Percentiles rank a stretch among this genome's conserved stretches.
Conservation (phyloP, 37 sponge, comb jelly and placozoan species). For the Ianthella basta region DNA sequence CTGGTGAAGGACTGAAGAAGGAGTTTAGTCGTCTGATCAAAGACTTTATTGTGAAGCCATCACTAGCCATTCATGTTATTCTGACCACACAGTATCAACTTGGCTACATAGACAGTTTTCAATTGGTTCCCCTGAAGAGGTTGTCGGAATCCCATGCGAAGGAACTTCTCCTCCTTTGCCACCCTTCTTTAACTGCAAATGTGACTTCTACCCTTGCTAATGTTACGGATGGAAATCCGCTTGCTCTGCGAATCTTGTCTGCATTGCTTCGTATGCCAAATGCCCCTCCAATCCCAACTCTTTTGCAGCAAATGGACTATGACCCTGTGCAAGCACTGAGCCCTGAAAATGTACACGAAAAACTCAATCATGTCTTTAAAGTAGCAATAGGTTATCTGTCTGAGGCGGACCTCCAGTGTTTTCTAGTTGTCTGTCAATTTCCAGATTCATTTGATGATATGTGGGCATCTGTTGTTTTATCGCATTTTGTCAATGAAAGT, state of each 20-base stretch:
- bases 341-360: background rate
- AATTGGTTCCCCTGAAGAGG: no score
- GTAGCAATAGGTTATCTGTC: background rate
- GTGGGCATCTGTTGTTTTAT: background rate
- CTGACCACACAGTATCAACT: slow-evolving; percentile 6
- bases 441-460: background rate
- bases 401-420: background rate
- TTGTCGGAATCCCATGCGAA: no score
- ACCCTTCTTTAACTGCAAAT: no score
- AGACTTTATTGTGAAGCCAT: background rate
- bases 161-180: no score
- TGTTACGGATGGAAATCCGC: background rate
- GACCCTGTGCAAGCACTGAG: background rate
- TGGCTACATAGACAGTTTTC: background rate
- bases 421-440: background rate
- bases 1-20: background rate
- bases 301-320: background rate
- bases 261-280: background rate
- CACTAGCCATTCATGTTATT: background rate
- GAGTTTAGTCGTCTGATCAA: background rate
- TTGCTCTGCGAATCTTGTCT: slow-evolving; percentile 5
- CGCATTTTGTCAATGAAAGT: background rate
- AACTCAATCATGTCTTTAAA: background rate
- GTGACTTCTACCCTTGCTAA: background rate
- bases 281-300: background rate